These are phyloP conservation scores for Passer domesticus DNA, from an alignment of 2,113 vertebrate genomes.

Conservation along the genomic window DNA sequence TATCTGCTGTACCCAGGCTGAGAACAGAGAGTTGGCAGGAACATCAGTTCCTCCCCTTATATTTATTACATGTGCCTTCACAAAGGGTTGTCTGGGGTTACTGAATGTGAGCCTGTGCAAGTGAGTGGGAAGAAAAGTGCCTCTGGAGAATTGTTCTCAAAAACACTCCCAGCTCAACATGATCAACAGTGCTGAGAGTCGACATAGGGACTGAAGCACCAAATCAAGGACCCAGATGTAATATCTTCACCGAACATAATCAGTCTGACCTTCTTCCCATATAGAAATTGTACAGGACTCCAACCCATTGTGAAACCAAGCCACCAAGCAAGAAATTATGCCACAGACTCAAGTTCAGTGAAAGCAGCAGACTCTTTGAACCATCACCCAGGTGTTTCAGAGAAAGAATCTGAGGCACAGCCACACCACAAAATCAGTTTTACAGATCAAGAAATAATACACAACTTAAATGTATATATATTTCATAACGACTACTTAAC, in stretches of 20 bases:
- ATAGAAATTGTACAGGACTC: background rate
- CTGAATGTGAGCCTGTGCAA: background rate
- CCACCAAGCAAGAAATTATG: background rate
- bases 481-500: background rate
- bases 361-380: background rate
- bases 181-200: background rate
- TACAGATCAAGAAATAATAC: background rate
- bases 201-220: background rate
- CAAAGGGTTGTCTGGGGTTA: background rate
- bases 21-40: background rate
- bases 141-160: background rate
- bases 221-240: background rate
- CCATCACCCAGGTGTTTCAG: background rate
- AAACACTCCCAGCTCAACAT: background rate
- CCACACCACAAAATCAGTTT: background rate
- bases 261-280: background rate
- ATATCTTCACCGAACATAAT: background rate
- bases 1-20: background rate
- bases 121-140: background rate
- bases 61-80: background rate
- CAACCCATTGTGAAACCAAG: background rate
- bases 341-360: background rate
- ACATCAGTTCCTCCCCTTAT: background rate
- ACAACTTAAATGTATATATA: background rate
- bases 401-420: background rate